Evolutionary conservation across 2,888 invertebrate species (phyloP).

Genomic region (Cephus pulcher): DNA sequence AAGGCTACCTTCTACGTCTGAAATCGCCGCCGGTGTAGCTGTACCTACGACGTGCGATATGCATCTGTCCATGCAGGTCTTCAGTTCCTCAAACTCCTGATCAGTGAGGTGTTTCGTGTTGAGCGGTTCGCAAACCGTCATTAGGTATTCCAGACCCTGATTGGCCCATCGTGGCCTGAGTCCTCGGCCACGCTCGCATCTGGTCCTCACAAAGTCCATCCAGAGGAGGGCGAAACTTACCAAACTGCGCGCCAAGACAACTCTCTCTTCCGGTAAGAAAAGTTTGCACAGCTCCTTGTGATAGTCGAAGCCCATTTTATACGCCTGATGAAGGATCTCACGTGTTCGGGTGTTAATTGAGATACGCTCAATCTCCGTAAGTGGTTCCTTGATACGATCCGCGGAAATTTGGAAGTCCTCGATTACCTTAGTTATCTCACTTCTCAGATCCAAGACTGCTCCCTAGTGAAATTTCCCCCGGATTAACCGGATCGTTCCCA

Average conservation of each 20-base stretch:
- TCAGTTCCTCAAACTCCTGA: conserved; percentile 82
- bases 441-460: conserved; percentile 71
- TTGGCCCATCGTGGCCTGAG: conserved; percentile 88
- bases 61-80: conserved; percentile 84
- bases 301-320: conserved; percentile 90
- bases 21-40: conserved; percentile 55
- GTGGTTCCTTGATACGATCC: conserved; percentile 67
- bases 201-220: conserved; percentile 89
- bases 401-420: conserved; percentile 71
- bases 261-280: conserved; percentile 66
- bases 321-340: conserved; percentile 87
- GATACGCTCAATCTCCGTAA: conserved; percentile 72
- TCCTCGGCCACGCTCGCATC: conserved; percentile 87
- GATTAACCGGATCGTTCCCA: background rate
- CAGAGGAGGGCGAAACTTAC: conserved; percentile 82
- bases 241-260: conserved; percentile 71
- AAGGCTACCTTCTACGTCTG: conserved; percentile 39
- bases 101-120: conserved; percentile 83
- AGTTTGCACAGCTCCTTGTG: conserved; percentile 80
- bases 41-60: conserved; percentile 88
- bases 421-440: conserved; percentile 71
- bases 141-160: conserved; percentile 89
- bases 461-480: conserved; percentile 57
- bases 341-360: conserved; percentile 75
- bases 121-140: conserved; percentile 85